Evolutionary conservation across 2,113 vertebrate species (phyloP).

Genomic region (Aepyceros melampus): DNA sequence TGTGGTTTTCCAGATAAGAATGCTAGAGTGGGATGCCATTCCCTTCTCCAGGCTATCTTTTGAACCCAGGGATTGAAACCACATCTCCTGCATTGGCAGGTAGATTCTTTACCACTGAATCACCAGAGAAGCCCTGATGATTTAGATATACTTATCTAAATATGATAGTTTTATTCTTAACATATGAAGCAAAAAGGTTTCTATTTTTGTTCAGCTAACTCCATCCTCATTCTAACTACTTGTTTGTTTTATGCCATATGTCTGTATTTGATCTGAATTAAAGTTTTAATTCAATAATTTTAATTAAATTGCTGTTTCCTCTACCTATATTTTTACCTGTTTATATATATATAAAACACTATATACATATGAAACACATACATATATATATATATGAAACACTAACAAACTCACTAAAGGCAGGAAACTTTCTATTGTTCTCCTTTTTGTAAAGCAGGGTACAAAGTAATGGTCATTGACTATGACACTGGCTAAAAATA

Average conservation of each 20-base stretch:
- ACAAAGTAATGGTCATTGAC: not conserved
- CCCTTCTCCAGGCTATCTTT: not conserved
- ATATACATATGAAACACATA: not conserved
- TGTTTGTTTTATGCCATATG: not conserved
- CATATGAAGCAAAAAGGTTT: not conserved
- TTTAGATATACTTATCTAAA: not conserved
- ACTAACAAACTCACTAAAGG: not conserved
- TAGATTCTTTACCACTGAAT: not conserved
- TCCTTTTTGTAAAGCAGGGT: not conserved
- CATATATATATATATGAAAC: not conserved
- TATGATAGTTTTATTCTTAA: not conserved
- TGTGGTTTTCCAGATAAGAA: not conserved
- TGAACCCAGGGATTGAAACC: not conserved
- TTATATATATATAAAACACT: not conserved
- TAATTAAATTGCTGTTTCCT: not conserved
- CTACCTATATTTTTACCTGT: not conserved
- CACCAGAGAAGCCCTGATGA: not conserved
- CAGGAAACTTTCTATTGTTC: not conserved
- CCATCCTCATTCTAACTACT: not conserved
- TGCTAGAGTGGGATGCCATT: not conserved
- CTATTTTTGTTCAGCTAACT: not conserved
- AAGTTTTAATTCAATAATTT: not conserved
- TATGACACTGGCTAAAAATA: conserved; percentile 11
- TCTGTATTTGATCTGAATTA: not conserved
- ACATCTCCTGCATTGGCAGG: not conserved